Evolutionary conservation across 2,113 vertebrate species (phyloP).

Genomic region (Anser brachyrhynchus): DNA sequence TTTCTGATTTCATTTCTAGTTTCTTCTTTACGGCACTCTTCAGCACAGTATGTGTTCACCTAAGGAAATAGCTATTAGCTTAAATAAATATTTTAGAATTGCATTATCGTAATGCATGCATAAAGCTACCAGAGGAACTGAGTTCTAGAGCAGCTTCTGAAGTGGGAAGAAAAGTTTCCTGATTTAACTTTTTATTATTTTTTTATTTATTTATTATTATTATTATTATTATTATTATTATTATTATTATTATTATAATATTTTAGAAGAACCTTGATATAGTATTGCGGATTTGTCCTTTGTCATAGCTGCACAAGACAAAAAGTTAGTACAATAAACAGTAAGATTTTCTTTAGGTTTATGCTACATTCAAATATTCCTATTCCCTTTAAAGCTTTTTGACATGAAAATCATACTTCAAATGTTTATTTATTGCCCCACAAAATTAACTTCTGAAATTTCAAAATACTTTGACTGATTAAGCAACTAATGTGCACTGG

Average conservation of each 20-base stretch:
- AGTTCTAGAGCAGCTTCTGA: constrained; percentile 7
- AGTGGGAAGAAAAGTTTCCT: background rate
- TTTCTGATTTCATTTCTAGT: background rate
- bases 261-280: background rate
- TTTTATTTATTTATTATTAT: no score
- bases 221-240: no score
- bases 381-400: background rate
- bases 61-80: constrained; percentile 21
- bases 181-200: background rate
- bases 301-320: background rate
- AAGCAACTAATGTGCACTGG: background rate
- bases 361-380: background rate
- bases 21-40: background rate
- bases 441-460: background rate
- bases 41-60: background rate
- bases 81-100: constrained; percentile 50
- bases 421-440: background rate
- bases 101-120: background rate
- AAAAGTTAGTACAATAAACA: background rate
- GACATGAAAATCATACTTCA: background rate
- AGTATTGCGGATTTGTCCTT: background rate
- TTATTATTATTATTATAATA: no score
- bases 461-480: background rate
- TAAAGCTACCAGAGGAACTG: background rate
- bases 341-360: background rate